Base-by-base conservation (phyloP, 2,797 vertebrate genomes). In the Caiman crocodilus region DNA sequence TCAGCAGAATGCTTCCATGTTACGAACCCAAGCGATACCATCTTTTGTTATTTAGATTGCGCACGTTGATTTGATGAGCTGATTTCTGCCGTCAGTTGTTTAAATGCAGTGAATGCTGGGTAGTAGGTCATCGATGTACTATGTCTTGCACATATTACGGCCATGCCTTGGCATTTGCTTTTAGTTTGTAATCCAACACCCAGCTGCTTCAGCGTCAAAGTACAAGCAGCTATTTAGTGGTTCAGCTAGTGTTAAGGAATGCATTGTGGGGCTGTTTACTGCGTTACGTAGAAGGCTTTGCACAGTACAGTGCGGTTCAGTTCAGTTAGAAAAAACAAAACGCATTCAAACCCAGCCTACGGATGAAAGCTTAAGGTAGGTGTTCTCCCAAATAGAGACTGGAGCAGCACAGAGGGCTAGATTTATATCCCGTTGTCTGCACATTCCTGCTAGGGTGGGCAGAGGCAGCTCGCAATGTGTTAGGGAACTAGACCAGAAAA, bases 101-200 rank as follows among this genome's bases (percentile, higher is more conserved):
- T 93, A 88, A 65, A 94, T 26, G 11, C 14, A 69, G 8, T 23
- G 63, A 21, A 23, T 60, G 58, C 59, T 28, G 26, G 84, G 64
- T 94, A 91, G 81, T 87, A 57, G 96, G 92, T 94, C 92, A 89
- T 94, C 93, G 11, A 84, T 88, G 95, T 93, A 92, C 42, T 50
- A 50, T 50, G 42, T 50, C 42, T 95, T 26, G 71, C 90, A 82
- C 82, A 65, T 91, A 94, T 87, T 93, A 91, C 2, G 76, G 91
- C 95, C 90, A 93, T 94, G 96, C 92, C 93, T 91, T 93, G 94
- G 94, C 96, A 94, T 95, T 95, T 96, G 89, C 82, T 95, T 84
- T 71, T 92, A 71, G 64, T 96, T 96, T 97, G 96, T 96, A 97
- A 97, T 91, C 92, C 85, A 95, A 97, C 89, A 92, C 94, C 95